phyloP scores from a whole-genome alignment of 1,140 invertebrate species.

The Octopus bimaculoides region DNA sequence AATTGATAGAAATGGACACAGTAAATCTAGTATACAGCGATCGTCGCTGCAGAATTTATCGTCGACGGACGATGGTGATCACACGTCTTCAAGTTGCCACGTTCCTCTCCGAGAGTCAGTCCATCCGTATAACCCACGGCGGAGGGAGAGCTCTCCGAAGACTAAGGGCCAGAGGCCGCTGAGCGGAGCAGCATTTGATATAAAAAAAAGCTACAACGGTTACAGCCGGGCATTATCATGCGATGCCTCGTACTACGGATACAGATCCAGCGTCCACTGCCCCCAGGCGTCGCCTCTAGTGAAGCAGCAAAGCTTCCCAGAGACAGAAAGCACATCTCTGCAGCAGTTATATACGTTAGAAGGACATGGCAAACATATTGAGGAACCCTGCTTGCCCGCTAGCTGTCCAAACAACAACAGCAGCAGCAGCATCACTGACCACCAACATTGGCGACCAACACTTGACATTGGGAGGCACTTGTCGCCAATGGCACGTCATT shows the following conservation, averaged over 20 bases:
- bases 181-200: neutral
- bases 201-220: conserved; percentile 1
- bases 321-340: neutral
- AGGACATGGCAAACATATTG: neutral
- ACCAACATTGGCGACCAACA: neutral
- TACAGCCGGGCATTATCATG: conserved; percentile 5
- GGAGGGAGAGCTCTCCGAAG: conserved; percentile 2
- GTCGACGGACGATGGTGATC: conserved; percentile 37
- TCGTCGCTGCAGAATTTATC: conserved; percentile 25
- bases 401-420: neutral
- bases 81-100: conserved; percentile 17
- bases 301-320: conserved; percentile 4
- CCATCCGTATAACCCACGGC: conserved; percentile 15
- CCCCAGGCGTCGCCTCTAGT: neutral
- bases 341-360: neutral
- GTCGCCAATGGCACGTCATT: conserved; percentile 11
- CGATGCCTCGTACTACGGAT: neutral
- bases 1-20: conserved; percentile 17
- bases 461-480: conserved; percentile 19
- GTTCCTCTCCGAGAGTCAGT: conserved; percentile 17
- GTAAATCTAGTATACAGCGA: conserved; percentile 22
- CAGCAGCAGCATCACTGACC: neutral
- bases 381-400: neutral
- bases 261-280: conserved; percentile 6
- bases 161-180: neutral